Conservation (phyloP, 2,113 vertebrate species). For the Potamarius usumacintae region DNA sequence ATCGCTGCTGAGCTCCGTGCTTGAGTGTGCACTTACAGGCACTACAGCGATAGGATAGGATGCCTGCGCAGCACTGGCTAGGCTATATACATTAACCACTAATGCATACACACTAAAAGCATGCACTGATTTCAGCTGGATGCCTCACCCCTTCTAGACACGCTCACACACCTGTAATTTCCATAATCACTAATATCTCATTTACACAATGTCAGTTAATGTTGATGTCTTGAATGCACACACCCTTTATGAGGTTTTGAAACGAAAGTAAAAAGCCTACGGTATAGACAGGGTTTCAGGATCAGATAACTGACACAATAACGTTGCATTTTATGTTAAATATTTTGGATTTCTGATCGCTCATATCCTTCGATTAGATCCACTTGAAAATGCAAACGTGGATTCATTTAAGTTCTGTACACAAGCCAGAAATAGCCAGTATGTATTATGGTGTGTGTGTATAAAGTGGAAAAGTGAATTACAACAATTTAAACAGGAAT, state of each 20-base stretch:
- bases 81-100: constrained; percentile 75
- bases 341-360: too few species aligned
- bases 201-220: background rate
- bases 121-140: constrained; percentile 45
- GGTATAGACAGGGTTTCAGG: background rate
- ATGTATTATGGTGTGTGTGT: too few species aligned
- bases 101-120: constrained; percentile 67
- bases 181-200: constrained; percentile 16
- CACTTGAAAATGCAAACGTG: background rate
- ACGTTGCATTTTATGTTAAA: background rate
- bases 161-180: background rate
- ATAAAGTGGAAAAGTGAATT: background rate
- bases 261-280: background rate
- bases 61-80: constrained; percentile 70
- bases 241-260: too few species aligned
- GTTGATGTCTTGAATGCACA: background rate
- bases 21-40: constrained; percentile 73
- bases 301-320: too few species aligned
- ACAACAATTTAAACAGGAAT: background rate
- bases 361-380: too few species aligned
- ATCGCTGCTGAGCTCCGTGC: constrained; percentile 73
- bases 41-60: constrained; percentile 66
- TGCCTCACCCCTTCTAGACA: background rate
- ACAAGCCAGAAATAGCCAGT: background rate
- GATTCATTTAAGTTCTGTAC: background rate